These are phyloP conservation scores for Tinea semifulvella DNA, from an alignment of 2,888 invertebrate species.

Conservation along the genomic window DNA sequence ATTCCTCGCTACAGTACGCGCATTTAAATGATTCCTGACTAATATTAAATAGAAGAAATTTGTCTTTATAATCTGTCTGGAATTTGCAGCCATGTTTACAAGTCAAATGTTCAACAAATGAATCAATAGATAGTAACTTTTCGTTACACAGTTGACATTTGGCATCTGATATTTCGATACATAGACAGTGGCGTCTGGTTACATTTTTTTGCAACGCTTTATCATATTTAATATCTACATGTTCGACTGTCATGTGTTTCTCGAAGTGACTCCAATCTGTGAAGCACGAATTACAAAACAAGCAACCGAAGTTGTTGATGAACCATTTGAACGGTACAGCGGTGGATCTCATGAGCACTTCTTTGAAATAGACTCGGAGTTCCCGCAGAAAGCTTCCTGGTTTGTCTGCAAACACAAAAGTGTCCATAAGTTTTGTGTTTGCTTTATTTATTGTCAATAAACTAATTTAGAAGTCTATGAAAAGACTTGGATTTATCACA, in stretches of 20 bases:
- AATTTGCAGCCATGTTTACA: neutral
- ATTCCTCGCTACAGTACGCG: neutral
- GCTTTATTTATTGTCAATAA: conserved; percentile 11
- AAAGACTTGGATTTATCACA: no score
- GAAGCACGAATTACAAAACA: neutral
- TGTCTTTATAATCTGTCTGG: neutral
- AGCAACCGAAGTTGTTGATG: neutral
- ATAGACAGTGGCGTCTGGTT: neutral
- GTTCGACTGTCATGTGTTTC: neutral
- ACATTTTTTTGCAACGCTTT: neutral
- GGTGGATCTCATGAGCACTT: neutral
- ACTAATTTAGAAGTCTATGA: no score
- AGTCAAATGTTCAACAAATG: conserved; percentile 1
- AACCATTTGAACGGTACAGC: conserved; percentile 9
- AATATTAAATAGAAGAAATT: neutral
- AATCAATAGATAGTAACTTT: neutral
- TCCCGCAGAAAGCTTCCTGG: conserved; percentile 16
- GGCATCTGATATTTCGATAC: neutral
- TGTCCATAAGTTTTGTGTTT: no score
- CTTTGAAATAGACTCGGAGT: neutral
- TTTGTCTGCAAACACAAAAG: no score
- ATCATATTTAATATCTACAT: neutral
- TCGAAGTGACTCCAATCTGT: neutral
- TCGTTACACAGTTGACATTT: neutral
- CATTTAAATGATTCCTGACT: neutral